Base-by-base conservation (phyloP, 2,888 invertebrate species). In the Neria commutata region DNA sequence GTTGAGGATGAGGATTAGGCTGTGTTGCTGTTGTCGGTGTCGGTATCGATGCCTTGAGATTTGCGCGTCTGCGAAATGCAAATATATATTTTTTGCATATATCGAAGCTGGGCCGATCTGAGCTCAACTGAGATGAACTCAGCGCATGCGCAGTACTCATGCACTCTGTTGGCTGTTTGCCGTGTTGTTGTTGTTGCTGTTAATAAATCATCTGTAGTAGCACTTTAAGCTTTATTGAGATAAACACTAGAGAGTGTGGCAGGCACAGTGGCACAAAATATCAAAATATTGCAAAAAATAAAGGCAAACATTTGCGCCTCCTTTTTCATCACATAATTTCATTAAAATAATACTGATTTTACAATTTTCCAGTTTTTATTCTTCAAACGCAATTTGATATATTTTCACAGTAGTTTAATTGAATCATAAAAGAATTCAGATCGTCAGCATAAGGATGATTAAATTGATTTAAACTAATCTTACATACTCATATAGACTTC, bases 171-270 rank as follows among this genome's bases (percentile, higher is more conserved):
- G 29, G 33, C 33, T n/a, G n/a, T n/a, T n/a, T n/a, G 42, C 42
- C 21, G 21, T 19, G 42, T 19, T 42, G 17, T 17, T 42, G 42
- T 42, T 42, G 6, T 42, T 42, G 21, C 29, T 29, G 11, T 34
- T 54, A 33, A 63, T 63, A 63, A 63, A 63, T 63, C 63, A 63
- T 56, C 49, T 55, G 54, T 50, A 56, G 60, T 60, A 63, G 60
- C 63, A 58, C 49, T 60, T 58, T 55, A 40, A 52, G 34, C 42
- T 55, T 58, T 56, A 56, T 37, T 56, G 50, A 54, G 56, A 60
- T 63, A 63, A 60, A 53, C 60, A 57, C 60, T 54, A n/a, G 47
- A 58, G 21, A 60, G 54, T 47, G 26, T 34, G 23, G 1, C 24
- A 21, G 8, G 6, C 19, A 25, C 34, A 51, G 17, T 52, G 21